Base-by-base conservation (phyloP, 2,113 vertebrate genomes). In the Labeo catla region DNA sequence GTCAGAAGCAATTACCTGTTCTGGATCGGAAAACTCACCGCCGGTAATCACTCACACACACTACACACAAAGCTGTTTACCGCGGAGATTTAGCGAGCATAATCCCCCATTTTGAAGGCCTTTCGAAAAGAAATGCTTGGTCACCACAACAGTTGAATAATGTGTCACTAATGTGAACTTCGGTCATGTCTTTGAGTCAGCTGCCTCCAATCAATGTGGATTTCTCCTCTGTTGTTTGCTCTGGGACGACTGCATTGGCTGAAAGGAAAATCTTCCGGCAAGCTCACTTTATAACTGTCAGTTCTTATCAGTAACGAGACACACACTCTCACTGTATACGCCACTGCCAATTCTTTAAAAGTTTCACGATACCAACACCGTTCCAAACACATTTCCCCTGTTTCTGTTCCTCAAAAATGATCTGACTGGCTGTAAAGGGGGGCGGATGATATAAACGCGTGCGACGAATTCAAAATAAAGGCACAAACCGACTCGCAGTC, bases 161-260 rank as follows among this genome's bases (percentile, higher is more conserved):
- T 86, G 36, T 83, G 84, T 86, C 77, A 86, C 65, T 73, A 81
- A 73, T 36, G 77, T 73, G 85, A 81, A 81, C 85, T 86, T 86
- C 43, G 85, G 15, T 86, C 84, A n/a, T 85, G 74, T 70, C 63
- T 79, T 57, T 54, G 36, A 79, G 21, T 78, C 77, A 50, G 65
- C 77, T 57, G 21, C 82, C 39, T 59, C 49, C 82, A 84, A 74
- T 74, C 66, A 83, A 57, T 83, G 34, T 72, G 47, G 81, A 39
- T 83, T 72, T 54, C 49, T 72, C 23, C 63, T 66, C 63, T 12
- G 63, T 70, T 82, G 61, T 52, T 82, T 52, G n/a, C 47, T 47
- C 16, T 8, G 47, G 76, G 49, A 34, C 13, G 49, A 54, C 54
- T 80, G 68, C 16, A 72, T 57, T 39, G 49, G 68, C 34, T 59